Base-by-base conservation (phyloP, 2,113 vertebrate genomes). In the Pleuronectes platessa region DNA sequence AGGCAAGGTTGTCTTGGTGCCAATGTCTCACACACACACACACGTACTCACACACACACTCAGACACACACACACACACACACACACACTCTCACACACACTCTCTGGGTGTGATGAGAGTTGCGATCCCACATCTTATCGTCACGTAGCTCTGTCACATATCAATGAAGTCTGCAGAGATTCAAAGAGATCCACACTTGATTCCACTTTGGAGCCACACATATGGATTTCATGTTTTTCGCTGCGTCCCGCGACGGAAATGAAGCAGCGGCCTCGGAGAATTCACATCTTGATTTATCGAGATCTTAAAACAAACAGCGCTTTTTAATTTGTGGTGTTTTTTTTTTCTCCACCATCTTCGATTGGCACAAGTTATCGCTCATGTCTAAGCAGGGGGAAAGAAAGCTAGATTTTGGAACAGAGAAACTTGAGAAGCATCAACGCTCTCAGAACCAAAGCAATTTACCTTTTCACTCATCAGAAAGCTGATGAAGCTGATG, bases 401-500 rank as follows among this genome's bases (percentile, higher is more conserved):
- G 12, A 56, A 54, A 51, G 17, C 15, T 17, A 7, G 4, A 51
- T 71, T 73, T 66, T n/a, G 61, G 27, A 69, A 31, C 7, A 23
- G 23, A 40, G 17, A 51, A 68, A 61, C n/a, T 51, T 85, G 71
- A 56, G 24, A 21, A 12, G 55, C 68, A 37, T 68, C 47, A 74
- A 24, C 18, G 27, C 37, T 74, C 61, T 79, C 49, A 62, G 61
- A 74, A 82, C 27, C 73, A 77, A 85, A 78, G 69, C 78, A 35
- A 35, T 81, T 86, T 82, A 81, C 74, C 66, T 84, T 75, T 74
- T 73, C 69, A 26, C 68, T 78, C 68, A 76, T 87, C 86, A 86
- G 47, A 72, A 76, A 66, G 40, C 70, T 54, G 77, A 73, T 78
- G 80, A 76, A 64, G 40, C 70, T 56, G 77, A 73, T 78, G 80